Conservation (phyloP, 1,140 invertebrate genomes). For the Dinoponera quadriceps region DNA sequence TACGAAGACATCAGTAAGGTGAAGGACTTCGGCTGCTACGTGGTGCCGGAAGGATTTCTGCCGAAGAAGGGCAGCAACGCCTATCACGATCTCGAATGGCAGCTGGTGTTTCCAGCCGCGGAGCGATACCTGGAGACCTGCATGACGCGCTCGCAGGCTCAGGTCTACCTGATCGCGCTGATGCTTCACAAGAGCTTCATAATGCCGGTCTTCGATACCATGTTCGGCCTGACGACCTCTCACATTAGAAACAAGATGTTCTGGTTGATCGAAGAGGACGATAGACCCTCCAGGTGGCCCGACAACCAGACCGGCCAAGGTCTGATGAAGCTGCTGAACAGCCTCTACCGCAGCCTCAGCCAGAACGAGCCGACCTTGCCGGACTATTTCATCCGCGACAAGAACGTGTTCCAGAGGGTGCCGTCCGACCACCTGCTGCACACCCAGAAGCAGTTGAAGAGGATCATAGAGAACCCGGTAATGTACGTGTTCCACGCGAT, state of each 20-base stretch:
- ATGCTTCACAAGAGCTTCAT: conserved; percentile 89
- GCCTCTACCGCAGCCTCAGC: conserved; percentile 84
- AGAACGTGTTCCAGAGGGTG: conserved; percentile 91
- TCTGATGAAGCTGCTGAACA: conserved; percentile 87
- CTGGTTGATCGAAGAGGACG: conserved; percentile 90
- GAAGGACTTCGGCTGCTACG: conserved; percentile 88
- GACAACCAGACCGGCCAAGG: conserved; percentile 89
- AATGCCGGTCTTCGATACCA: conserved; percentile 85
- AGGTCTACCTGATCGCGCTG: conserved; percentile 89
- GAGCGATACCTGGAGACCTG: conserved; percentile 90
- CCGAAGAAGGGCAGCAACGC: conserved; percentile 86
- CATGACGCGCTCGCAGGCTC: conserved; percentile 89
- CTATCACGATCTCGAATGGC: conserved; percentile 90
- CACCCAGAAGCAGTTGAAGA: conserved; percentile 88
- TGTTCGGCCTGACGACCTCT: conserved; percentile 87
- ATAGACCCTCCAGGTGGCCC: conserved; percentile 89
- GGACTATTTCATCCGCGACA: conserved; percentile 90
- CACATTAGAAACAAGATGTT: conserved; percentile 92
- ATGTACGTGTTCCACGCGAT: conserved; percentile 89
- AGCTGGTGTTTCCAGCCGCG: conserved; percentile 90
- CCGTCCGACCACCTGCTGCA: conserved; percentile 88
- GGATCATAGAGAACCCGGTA: conserved; percentile 90
- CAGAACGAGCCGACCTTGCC: conserved; percentile 87
- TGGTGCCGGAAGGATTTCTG: conserved; percentile 89
- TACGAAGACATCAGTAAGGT: conserved; percentile 88